phyloP scores from a whole-genome alignment of 2,888 invertebrate genomes.

The Aphodius sticticus region DNA sequence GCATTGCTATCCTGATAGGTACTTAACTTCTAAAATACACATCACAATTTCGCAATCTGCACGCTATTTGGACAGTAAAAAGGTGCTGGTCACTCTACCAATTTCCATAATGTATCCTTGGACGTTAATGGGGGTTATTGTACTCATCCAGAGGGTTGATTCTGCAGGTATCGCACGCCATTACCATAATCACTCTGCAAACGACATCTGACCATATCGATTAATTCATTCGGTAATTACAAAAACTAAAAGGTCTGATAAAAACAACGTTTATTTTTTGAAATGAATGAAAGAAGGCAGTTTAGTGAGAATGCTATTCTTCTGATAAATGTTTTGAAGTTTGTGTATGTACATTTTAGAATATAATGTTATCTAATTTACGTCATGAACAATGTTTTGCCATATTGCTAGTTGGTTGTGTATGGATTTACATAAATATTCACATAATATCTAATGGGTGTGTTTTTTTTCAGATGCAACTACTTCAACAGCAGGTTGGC shows the following conservation, averaged over 20 bases:
- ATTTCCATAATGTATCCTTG: constrained; percentile 4
- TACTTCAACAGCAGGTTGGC: constrained; percentile 91
- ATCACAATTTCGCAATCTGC: neutral
- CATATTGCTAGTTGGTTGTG: neutral
- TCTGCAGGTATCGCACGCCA: neutral
- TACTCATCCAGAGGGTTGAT: neutral
- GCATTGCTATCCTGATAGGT: no score
- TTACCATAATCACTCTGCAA: neutral
- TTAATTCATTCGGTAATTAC: neutral
- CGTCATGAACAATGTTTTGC: neutral
- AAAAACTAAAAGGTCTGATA: neutral
- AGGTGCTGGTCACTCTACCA: neutral
- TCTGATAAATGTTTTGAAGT: no score
- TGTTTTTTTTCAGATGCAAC: constrained; percentile 76
- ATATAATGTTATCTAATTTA: no score
- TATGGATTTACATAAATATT: no score
- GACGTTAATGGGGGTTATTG: neutral
- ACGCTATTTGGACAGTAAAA: neutral
- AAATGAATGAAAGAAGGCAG: no score
- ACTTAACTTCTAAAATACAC: neutral
- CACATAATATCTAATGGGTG: neutral
- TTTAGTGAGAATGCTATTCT: no score
- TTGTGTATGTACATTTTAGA: no score
- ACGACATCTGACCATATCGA: neutral
- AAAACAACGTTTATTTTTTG: no score